Evolutionary conservation across 1,140 invertebrate genomes (phyloP), one percentile per base, ranked within the genome.

Genomic region (Euura saliciscinereae): DNA sequence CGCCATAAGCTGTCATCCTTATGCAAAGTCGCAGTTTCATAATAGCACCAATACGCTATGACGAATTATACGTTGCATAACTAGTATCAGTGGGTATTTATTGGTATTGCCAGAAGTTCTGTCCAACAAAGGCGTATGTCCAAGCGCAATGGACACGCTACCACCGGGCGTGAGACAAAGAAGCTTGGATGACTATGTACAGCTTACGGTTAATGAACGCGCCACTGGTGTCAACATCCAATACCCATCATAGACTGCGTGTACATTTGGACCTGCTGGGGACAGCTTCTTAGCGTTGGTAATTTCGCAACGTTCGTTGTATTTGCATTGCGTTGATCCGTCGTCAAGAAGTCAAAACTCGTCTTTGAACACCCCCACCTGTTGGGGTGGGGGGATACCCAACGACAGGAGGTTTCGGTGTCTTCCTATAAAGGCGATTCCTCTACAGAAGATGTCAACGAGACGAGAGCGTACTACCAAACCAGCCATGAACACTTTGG

Each of bases 401-500:
- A 11, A 68, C 65, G 64, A 72, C 44, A 65, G 70, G 68, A 78
- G 75, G 72, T 78, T 78, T 76, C 70, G 68, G 73, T 66, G 68
- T 44, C n/a, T 28, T 28, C 43, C 66, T 78, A 79, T 79, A 79
- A 78, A 76, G 64, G 75, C 71, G 73, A 45, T 66, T 78, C 66
- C 66, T 73, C 69, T 66, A 69, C 44, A 73, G 65, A 44, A 72
- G 71, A 70, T 77, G 78, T 78, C 45, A 75, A 78, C 65, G 28
- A 64, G 67, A 76, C 75, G 70, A 77, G 77, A 64, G 28, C 28
- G 28, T 28, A 28, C 28, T 65, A 69, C 68, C 44, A 51, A 43
- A 59, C 75, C 75, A 77, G 44, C 78, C 10, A 79, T 79, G 78
- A 72, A 78, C 68, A 11, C 75, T 70, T 75, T 77, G 77, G 78